Evolutionary conservation across 2,797 vertebrate species (phyloP).

Genomic region (Cirrhinus mrigala): DNA sequence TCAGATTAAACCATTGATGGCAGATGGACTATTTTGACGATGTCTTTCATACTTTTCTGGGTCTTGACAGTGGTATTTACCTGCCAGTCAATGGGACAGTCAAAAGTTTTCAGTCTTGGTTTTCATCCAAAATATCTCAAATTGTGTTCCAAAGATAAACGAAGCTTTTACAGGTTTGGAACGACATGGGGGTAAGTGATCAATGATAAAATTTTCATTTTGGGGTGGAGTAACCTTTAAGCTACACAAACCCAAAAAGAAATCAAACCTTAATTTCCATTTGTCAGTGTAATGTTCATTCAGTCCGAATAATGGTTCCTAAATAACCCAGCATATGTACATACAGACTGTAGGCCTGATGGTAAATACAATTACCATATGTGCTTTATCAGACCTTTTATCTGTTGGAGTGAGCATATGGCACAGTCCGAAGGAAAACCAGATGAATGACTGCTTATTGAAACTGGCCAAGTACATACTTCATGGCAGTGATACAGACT

Average conservation of each 20-base stretch:
- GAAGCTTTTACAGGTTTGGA: too few species aligned
- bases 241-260: not conserved
- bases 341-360: not conserved
- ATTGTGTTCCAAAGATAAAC: too few species aligned
- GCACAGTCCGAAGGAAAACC: not conserved
- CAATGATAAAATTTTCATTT: too few species aligned
- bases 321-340: slow-evolving; percentile 12
- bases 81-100: too few species aligned
- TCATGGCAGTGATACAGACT: not conserved
- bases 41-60: too few species aligned
- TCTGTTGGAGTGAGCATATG: not conserved
- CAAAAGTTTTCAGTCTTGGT: too few species aligned
- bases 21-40: too few species aligned
- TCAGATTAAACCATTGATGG: too few species aligned
- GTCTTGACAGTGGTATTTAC: too few species aligned
- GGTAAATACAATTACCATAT: not conserved
- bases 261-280: not conserved
- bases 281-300: not conserved
- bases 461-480: not conserved
- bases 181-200: too few species aligned
- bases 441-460: not conserved
- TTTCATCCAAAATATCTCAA: too few species aligned
- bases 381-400: not conserved
- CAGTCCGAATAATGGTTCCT: not conserved
- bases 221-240: not conserved